Conservation (phyloP, 2,888 invertebrate species). For the Macroteleia sp. region DNA sequence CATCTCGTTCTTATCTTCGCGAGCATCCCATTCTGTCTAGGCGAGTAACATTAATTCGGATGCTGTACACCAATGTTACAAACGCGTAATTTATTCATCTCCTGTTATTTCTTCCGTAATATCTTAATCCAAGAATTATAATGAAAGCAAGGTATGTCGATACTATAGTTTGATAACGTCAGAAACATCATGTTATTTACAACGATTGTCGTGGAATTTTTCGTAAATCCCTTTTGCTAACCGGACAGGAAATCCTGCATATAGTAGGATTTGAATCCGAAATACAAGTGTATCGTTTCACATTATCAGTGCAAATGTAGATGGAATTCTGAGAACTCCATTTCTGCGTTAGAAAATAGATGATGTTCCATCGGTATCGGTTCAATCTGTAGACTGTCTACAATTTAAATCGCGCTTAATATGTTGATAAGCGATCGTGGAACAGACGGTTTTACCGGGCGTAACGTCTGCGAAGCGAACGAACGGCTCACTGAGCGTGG, state of each 20-base stretch:
- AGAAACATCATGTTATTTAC: conserved; percentile 17
- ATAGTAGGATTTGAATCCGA: conserved; percentile 28
- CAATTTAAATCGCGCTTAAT: conserved; percentile 64
- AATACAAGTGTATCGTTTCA: conserved; percentile 27
- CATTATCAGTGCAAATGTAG: conserved; percentile 36
- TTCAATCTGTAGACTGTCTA: conserved; percentile 52
- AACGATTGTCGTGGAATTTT: conserved; percentile 22
- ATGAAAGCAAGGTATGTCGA: conserved; percentile 22
- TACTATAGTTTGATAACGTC: conserved; percentile 20
- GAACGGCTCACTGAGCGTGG: conserved; percentile 78
- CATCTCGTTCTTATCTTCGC: conserved; percentile 31
- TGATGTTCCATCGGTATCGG: conserved; percentile 57
- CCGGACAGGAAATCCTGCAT: conserved; percentile 7
- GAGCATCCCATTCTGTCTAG: conserved; percentile 34
- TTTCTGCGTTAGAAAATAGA: conserved; percentile 53
- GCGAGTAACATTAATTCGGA: conserved; percentile 73
- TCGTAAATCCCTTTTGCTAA: neutral
- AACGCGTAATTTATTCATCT: conserved; percentile 78
- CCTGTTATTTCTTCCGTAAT: conserved; percentile 43
- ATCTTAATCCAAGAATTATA: conserved; percentile 70
- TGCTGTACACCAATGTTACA: conserved; percentile 63
- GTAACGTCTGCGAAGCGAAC: conserved; percentile 75
- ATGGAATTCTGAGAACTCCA: conserved; percentile 56
- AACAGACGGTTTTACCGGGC: conserved; percentile 64
- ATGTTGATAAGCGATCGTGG: conserved; percentile 66